These are phyloP conservation scores for Jordanella pulchra DNA, from an alignment of 2,797 vertebrate species.

Conservation along the genomic window DNA sequence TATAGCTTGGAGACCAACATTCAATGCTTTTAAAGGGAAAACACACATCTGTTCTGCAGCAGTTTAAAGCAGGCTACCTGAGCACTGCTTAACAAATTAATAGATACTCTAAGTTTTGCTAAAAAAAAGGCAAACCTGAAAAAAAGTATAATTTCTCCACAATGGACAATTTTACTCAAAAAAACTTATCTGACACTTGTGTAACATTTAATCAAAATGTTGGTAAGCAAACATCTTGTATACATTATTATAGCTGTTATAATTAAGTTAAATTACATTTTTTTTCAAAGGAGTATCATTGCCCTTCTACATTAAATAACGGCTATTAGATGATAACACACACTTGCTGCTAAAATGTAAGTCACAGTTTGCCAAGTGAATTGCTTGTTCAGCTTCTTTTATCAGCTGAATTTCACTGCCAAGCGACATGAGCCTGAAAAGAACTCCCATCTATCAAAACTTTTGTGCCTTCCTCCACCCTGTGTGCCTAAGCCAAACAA, in stretches of 20 bases:
- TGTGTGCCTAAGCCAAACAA: constrained; percentile 54
- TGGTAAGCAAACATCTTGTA: not conserved
- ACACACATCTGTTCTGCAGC: not conserved
- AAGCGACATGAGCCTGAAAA: not conserved
- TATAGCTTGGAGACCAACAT: not conserved
- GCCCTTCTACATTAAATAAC: not conserved
- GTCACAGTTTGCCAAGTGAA: not conserved
- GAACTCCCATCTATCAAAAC: constrained; percentile 21
- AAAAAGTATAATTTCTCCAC: not conserved
- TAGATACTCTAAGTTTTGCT: not conserved
- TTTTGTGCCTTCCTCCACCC: constrained; percentile 19
- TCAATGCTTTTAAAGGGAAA: too few species aligned
- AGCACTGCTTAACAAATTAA: not conserved
- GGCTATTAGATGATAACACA: not conserved
- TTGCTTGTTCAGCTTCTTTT: not conserved
- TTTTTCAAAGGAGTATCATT: not conserved
- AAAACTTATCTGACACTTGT: not conserved
- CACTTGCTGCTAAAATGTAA: not conserved
- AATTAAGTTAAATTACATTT: not conserved
- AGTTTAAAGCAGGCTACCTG: not conserved
- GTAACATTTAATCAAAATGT: not conserved
- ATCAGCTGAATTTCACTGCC: constrained; percentile 4
- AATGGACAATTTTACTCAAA: not conserved
- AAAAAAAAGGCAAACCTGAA: not conserved
- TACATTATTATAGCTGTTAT: not conserved